A percentile compares a stretch with the other conserved stretches of the same genome.
Evolutionary conservation across 1,140 invertebrate genomes (phyloP).

Genomic region (Callitettix versicolor): DNA sequence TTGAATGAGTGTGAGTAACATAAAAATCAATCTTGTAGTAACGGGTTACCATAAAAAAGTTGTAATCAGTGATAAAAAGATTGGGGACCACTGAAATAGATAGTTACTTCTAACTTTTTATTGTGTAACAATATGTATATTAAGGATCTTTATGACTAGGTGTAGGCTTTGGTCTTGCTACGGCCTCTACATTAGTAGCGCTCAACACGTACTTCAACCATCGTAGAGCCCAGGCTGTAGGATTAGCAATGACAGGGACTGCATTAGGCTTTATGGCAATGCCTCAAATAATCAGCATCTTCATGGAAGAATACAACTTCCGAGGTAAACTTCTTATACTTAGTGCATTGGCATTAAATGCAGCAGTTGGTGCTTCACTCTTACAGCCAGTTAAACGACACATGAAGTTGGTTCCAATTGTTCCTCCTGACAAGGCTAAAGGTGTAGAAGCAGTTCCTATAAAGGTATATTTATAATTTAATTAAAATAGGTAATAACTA

Average conservation of each 20-base stretch:
- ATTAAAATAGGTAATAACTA: neutral
- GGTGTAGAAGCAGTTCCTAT: constrained; percentile 8
- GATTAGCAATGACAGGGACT: constrained; percentile 62
- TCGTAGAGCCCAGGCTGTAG: constrained; percentile 61
- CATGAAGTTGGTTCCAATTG: constrained; percentile 27
- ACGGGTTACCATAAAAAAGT: too few relatives aligned
- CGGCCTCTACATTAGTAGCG: constrained; percentile 45
- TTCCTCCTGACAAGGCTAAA: neutral
- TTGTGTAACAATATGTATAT: too few relatives aligned
- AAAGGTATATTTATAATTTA: neutral
- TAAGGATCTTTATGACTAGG: constrained; percentile 46
- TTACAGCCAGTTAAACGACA: constrained; percentile 59
- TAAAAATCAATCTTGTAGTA: too few relatives aligned
- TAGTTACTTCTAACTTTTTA: too few relatives aligned
- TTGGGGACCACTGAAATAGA: too few relatives aligned
- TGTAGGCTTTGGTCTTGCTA: constrained; percentile 51
- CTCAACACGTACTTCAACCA: constrained; percentile 51
- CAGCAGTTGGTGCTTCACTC: constrained; percentile 45
- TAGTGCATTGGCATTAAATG: constrained; percentile 47
- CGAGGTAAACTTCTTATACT: constrained; percentile 50
- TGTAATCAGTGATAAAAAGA: too few relatives aligned
- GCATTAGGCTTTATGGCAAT: constrained; percentile 63
- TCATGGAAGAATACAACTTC: constrained; percentile 43
- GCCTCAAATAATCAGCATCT: constrained; percentile 43
- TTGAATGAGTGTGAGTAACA: too few relatives aligned